A percentile compares a stretch with the other conserved stretches of the same genome.
Conservation (phyloP, 2,797 vertebrate genomes). For the Xyrichtys novacula region DNA sequence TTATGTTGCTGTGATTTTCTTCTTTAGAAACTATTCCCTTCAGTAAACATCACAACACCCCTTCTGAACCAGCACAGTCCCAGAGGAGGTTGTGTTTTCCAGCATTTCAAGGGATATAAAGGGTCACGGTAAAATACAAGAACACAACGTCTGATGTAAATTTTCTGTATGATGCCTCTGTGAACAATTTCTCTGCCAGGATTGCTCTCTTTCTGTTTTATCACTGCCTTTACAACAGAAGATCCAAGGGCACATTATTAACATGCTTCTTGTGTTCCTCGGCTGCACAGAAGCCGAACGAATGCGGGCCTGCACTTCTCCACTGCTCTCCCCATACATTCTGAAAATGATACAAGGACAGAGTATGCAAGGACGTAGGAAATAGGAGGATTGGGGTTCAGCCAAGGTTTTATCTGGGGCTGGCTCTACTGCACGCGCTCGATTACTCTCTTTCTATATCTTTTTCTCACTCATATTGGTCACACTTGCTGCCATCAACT, state of each 20-base stretch:
- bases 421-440: conserved; percentile 56
- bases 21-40: neutral
- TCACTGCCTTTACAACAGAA: conserved; percentile 47
- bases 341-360: conserved; percentile 65
- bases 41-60: neutral
- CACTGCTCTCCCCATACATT: conserved; percentile 57
- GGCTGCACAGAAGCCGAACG: conserved; percentile 38
- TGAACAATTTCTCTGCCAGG: conserved; percentile 29
- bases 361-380: conserved; percentile 61
- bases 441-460: conserved; percentile 56
- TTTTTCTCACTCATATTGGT: conserved; percentile 63
- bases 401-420: conserved; percentile 66
- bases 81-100: neutral
- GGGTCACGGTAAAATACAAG: neutral
- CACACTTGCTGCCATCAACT: conserved; percentile 42
- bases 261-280: conserved; percentile 54
- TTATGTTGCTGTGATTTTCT: neutral
- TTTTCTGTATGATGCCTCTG: neutral
- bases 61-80: neutral
- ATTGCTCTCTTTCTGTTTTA: conserved; percentile 41
- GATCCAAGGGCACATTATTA: conserved; percentile 55
- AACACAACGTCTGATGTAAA: conserved; percentile 25
- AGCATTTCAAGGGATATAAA: neutral
- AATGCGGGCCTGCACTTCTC: conserved; percentile 34
- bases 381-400: conserved; percentile 60